Percentiles rank a stretch among this genome's conserved stretches.
Conservation (phyloP, 2,113 vertebrate genomes). For the Scophthalmus maximus region DNA sequence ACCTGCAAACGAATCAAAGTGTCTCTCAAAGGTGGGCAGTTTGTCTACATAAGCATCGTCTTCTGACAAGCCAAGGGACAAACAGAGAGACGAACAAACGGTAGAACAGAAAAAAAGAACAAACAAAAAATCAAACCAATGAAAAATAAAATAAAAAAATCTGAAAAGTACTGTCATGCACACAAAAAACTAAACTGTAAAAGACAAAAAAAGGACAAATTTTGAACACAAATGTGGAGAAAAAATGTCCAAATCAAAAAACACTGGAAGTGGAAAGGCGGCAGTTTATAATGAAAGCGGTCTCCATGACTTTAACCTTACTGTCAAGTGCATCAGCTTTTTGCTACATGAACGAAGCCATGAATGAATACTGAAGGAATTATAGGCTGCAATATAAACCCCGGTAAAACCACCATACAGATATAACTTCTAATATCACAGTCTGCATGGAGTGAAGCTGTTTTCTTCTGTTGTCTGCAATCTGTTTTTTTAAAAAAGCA, state of each 20-base stretch:
- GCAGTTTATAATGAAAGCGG: not conserved
- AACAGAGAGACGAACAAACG: constrained; percentile 75
- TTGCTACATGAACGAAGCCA: not conserved
- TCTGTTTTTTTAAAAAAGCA: constrained; percentile 20
- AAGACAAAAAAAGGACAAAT: constrained; percentile 23
- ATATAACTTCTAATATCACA: not conserved
- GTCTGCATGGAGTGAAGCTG: not conserved
- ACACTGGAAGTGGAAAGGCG: not conserved
- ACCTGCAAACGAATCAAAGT: constrained; percentile 90
- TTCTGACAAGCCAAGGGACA: constrained; percentile 86
- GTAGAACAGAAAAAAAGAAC: constrained; percentile 50
- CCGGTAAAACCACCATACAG: not conserved
- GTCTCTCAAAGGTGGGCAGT: constrained; percentile 90
- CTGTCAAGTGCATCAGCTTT: not conserved
- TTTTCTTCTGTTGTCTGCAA: not conserved
- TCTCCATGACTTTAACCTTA: not conserved
- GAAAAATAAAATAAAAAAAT: constrained; percentile 26
- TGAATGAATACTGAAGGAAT: not conserved
- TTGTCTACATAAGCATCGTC: constrained; percentile 93
- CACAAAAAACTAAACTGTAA: no score
- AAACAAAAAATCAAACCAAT: constrained; percentile 47
- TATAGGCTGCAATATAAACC: not conserved
- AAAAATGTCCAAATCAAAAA: constrained; percentile 3
- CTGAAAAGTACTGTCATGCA: constrained; percentile 2
- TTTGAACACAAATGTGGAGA: not conserved